Evolutionary conservation across 2,797 vertebrate species (phyloP), one percentile per base, ranked within the genome.

Genomic region (Menidia menidia): DNA sequence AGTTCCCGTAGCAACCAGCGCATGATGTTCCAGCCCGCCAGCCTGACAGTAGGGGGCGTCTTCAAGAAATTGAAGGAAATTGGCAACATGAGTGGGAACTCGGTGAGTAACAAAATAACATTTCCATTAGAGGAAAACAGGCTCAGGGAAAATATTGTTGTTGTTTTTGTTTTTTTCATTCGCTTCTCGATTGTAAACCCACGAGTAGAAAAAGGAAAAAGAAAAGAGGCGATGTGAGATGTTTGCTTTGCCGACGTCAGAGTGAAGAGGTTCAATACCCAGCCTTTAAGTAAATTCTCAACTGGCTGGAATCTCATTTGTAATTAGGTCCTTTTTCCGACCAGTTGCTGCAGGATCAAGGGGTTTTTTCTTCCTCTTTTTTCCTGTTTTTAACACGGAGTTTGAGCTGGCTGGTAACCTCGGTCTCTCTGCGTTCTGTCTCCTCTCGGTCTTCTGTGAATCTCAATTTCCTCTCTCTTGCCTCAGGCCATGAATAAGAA

Each of bases 401-500:
- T 87, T 75, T 82, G 54, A 87, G 64, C 79, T 78, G 14, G 18
- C 61, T 55, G 30, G 75, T 90, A 85, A 90, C 81, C 87, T 83
- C 74, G 16, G 68, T 78, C 75, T 83, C 82, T 90, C 66, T 88
- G 73, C 78, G 75, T 85, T 85, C 79, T 71, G 58, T 83, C 81
- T 84, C 58, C 56, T 56, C 80, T 78, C 18, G 31, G 80, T 83
- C 81, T 61, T 80, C 78, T 84, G 76, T 83, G 86, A 87, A 91
- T 84, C 80, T 88, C 76, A 92, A 88, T 90, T 90, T 87, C 81
- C 82, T 73, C 61, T 63, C 15, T 63, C 55, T 78, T 12, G 87
- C 89, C 89, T 89, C 88, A 98, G 97, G 95, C 95, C 76, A 96
- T 94, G 91, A 93, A 94, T 93, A 97, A 96, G 93, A 97, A 97